Conservation (phyloP, 2,888 invertebrate species). For the Dysmachus trigonus region DNA sequence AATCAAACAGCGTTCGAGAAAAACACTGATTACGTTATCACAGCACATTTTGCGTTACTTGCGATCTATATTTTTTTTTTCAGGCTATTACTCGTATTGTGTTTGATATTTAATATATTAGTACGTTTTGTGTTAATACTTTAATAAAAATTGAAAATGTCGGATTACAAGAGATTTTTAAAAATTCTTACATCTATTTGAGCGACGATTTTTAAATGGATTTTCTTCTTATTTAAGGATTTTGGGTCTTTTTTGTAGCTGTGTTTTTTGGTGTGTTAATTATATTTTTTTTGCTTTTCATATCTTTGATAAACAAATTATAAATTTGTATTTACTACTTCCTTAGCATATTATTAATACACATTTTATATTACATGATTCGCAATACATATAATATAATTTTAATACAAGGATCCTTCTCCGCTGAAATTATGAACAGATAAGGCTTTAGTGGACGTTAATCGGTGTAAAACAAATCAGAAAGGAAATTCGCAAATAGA, state of each 20-base stretch:
- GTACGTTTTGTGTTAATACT: neutral
- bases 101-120: neutral
- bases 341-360: neutral
- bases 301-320: neutral
- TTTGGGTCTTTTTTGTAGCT: neutral
- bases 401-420: too few relatives aligned
- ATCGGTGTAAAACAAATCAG: too few relatives aligned
- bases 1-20: neutral
- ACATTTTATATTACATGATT: neutral
- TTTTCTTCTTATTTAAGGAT: neutral
- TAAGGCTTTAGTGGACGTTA: too few relatives aligned
- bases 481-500: neutral
- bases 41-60: conserved; percentile 47
- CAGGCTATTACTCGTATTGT: neutral
- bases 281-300: neutral
- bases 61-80: conserved; percentile 39
- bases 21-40: conserved; percentile 45
- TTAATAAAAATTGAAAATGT: neutral
- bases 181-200: neutral
- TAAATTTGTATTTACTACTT: neutral
- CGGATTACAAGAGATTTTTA: neutral
- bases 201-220: neutral
- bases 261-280: neutral
- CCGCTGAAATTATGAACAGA: too few relatives aligned
- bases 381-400: too few relatives aligned